phyloP scores from a whole-genome alignment of 1,140 invertebrate genomes.

The Ostrea edulis region DNA sequence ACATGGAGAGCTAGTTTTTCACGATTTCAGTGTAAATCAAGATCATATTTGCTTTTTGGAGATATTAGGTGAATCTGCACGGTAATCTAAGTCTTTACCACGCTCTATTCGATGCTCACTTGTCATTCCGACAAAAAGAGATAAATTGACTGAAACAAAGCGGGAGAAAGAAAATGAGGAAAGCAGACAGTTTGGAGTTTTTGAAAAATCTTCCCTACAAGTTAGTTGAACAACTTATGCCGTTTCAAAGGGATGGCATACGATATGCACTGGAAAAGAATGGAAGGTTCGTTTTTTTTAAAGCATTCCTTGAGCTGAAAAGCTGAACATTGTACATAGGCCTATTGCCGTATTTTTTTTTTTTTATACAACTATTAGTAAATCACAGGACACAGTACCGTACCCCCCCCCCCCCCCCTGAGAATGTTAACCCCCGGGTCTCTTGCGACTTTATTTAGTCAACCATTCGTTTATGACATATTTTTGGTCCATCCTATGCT shows the following conservation, averaged over 20 bases:
- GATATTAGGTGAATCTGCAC: neutral
- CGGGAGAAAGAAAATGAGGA: conserved; percentile 20
- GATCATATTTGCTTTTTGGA: neutral
- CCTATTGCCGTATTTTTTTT: too few relatives aligned
- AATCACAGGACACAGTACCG: too few relatives aligned
- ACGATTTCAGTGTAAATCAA: too few relatives aligned
- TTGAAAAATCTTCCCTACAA: conserved; percentile 61
- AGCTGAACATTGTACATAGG: too few relatives aligned
- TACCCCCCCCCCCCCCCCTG: too few relatives aligned
- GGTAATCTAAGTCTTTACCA: neutral
- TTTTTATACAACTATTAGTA: too few relatives aligned
- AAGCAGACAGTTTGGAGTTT: conserved; percentile 1
- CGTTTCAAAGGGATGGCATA: conserved; percentile 75
- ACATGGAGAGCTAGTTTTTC: too few relatives aligned
- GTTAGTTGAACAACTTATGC: conserved; percentile 67
- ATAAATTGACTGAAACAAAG: neutral
- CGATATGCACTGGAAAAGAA: conserved; percentile 71
- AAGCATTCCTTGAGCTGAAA: too few relatives aligned
- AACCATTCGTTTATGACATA: too few relatives aligned
- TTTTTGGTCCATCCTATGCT: too few relatives aligned
- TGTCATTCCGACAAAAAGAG: neutral
- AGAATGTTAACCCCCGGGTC: too few relatives aligned
- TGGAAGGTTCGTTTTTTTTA: conserved; percentile 74
- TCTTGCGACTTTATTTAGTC: too few relatives aligned
- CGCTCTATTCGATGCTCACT: neutral